Conservation (phyloP, 2,797 vertebrate genomes). For the Dermochelys coriacea region DNA sequence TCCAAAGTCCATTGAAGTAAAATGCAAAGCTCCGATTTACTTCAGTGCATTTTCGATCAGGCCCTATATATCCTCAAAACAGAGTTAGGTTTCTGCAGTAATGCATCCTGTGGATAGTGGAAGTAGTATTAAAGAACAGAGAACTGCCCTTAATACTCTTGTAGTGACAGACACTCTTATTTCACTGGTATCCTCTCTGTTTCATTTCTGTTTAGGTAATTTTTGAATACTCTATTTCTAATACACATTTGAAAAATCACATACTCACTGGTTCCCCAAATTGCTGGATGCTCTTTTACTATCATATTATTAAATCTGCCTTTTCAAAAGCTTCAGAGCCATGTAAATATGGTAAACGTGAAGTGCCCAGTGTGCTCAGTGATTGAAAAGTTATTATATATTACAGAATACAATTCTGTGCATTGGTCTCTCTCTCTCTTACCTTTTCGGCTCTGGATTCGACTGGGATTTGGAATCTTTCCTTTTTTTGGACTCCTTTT, state of each 20-base stretch:
- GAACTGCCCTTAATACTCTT: slow-evolving; percentile 29
- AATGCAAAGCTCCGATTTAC: neutral
- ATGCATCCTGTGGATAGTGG: neutral
- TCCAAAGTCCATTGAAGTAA: neutral
- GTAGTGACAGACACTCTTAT: slow-evolving; percentile 16
- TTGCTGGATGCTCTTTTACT: neutral
- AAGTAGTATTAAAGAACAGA: neutral
- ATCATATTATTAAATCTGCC: neutral
- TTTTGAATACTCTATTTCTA: slow-evolving; percentile 14
- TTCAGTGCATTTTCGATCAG: neutral
- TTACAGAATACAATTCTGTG: slow-evolving; percentile 37
- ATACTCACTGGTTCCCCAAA: neutral
- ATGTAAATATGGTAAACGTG: neutral
- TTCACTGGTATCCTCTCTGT: slow-evolving; percentile 19
- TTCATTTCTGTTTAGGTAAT: slow-evolving; percentile 32
- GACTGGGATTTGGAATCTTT: slow-evolving; percentile 88
- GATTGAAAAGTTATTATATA: neutral
- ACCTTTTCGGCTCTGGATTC: slow-evolving; percentile 90
- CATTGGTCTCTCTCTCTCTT: slow-evolving; percentile 74
- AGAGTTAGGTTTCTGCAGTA: neutral
- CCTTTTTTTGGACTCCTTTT: slow-evolving; percentile 96
- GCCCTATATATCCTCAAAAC: neutral
- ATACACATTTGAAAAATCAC: neutral
- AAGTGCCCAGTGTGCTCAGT: slow-evolving; percentile 22
- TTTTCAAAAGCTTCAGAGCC: neutral